Evolutionary conservation across 2,113 vertebrate species (phyloP).

Genomic region (Leiothrix lutea): DNA sequence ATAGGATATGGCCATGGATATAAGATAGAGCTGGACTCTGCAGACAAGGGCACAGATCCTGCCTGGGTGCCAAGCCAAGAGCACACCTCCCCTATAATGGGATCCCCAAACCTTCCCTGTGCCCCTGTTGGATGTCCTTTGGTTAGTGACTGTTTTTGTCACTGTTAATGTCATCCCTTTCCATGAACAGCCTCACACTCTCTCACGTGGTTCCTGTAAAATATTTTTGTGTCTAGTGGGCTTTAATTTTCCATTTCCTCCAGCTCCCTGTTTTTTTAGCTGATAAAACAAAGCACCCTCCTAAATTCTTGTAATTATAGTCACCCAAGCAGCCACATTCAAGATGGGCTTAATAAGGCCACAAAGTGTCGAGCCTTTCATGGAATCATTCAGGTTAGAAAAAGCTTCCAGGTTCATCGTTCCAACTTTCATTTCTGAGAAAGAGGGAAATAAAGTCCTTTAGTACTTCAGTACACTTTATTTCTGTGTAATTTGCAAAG

Average conservation of each 20-base stretch:
- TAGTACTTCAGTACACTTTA: neutral
- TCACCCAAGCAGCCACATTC: neutral
- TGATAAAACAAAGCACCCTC: neutral
- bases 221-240: neutral
- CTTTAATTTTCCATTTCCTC: neutral
- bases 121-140: neutral
- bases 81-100: neutral
- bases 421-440: constrained; percentile 6
- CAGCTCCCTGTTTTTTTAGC: neutral
- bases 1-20: neutral
- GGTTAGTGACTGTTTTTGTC: neutral
- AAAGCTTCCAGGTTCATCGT: neutral
- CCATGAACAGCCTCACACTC: neutral
- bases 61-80: neutral
- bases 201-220: neutral
- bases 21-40: neutral
- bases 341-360: neutral
- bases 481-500: neutral
- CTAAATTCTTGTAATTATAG: constrained; percentile 10
- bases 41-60: neutral
- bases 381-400: neutral
- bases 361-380: neutral
- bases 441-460: neutral
- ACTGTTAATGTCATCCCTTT: neutral
- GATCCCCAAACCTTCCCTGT: neutral